Evolutionary conservation across 2,888 invertebrate genomes (phyloP).

Genomic region (Hyposoter dolosus): DNA sequence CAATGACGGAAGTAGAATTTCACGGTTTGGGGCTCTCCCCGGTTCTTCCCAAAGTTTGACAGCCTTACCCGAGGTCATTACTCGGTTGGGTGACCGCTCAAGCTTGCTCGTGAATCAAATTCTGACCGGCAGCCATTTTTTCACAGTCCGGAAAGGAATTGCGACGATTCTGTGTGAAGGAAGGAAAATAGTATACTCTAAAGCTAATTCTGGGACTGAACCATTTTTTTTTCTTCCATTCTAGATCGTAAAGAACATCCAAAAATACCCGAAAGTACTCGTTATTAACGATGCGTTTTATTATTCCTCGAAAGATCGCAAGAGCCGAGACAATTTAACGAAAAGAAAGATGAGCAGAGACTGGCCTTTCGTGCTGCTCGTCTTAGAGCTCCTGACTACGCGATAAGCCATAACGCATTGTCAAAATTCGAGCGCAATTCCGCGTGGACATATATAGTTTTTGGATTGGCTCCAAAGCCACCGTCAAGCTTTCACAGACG

Average conservation of each 20-base stretch:
- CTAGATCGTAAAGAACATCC: background rate
- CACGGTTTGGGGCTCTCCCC: background rate
- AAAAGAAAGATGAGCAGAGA: conserved; percentile 16
- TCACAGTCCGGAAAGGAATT: background rate
- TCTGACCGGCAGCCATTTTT: background rate
- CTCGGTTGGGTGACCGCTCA: background rate
- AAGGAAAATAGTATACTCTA: background rate
- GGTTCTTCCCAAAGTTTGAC: too few relatives aligned
- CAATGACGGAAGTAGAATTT: background rate
- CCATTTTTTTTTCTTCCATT: background rate
- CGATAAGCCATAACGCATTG: conserved; percentile 38
- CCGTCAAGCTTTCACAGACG: conserved; percentile 30
- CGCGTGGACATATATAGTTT: conserved; percentile 31
- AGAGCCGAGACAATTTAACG: conserved; percentile 23
- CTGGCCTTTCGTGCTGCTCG: conserved; percentile 25
- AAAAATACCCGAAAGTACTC: background rate
- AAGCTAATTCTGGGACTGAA: background rate
- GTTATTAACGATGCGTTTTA: background rate
- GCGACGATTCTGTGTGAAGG: background rate
- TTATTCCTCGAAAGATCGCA: conserved; percentile 7
- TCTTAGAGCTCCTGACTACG: background rate
- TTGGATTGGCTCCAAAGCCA: conserved; percentile 61
- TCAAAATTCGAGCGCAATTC: conserved; percentile 5
- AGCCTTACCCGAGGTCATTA: too few relatives aligned
- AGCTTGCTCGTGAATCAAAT: background rate